A percentile compares a stretch with the other conserved stretches of the same genome.
Evolutionary conservation across 2,113 vertebrate species (phyloP).

Genomic region (Pristiophorus japonicus): DNA sequence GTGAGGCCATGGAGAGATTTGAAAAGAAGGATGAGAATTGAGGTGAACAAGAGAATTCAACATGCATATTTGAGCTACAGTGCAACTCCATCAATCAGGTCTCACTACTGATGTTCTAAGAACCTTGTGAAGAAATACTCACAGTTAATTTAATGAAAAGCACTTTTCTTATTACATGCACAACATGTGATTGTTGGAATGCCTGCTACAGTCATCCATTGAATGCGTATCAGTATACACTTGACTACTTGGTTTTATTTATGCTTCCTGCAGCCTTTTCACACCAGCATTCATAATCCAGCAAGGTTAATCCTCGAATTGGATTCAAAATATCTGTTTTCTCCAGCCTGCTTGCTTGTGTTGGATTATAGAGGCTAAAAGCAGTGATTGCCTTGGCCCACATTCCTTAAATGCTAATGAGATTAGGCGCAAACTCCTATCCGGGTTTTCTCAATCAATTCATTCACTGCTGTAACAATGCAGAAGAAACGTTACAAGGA

Average conservation of each 20-base stretch:
- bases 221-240: neutral
- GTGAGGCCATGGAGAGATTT: neutral
- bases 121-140: neutral
- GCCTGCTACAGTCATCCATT: neutral
- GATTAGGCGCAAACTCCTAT: conserved; percentile 11
- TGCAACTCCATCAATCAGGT: neutral
- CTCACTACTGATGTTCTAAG: neutral
- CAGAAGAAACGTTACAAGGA: no score
- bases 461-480: neutral
- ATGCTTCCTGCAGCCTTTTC: neutral
- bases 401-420: neutral
- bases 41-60: neutral
- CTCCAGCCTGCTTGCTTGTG: neutral
- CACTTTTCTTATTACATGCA: neutral
- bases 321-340: neutral
- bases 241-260: neutral
- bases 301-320: neutral
- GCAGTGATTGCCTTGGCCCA: conserved; percentile 51
- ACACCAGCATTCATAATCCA: neutral
- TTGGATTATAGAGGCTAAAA: neutral
- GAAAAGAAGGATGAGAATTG: neutral
- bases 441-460: conserved; percentile 4
- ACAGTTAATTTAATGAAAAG: neutral
- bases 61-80: neutral
- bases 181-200: neutral